Percentiles rank a stretch among this genome's conserved stretches.
Conservation (phyloP, 2,797 vertebrate genomes). For the Epinephelus coioides region DNA sequence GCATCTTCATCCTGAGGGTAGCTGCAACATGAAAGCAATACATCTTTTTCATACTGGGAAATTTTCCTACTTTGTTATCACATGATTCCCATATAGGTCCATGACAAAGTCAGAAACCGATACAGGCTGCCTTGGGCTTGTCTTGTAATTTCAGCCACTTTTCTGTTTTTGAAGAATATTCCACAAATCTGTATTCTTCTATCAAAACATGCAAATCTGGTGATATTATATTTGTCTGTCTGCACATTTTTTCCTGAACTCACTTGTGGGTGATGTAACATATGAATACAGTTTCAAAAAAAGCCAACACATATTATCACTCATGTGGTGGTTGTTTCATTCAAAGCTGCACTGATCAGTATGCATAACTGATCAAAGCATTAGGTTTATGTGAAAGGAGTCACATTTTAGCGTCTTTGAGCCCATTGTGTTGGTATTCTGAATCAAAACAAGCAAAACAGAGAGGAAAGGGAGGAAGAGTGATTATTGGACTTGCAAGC, state of each 20-base stretch:
- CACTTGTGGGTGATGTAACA: not conserved
- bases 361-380: not conserved
- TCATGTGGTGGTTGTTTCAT: not conserved
- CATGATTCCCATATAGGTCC: conserved; percentile 34
- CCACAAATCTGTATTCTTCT: not conserved
- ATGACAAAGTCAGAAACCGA: conserved; percentile 20
- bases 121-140: not conserved
- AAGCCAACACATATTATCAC: too few species aligned
- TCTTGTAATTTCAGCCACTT: conserved; percentile 8
- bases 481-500: not conserved
- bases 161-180: conserved; percentile 21
- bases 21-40: conserved; percentile 55
- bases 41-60: conserved; percentile 59
- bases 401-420: not conserved
- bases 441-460: too few species aligned
- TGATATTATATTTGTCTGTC: not conserved
- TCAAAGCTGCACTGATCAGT: not conserved
- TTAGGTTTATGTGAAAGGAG: not conserved
- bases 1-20: conserved; percentile 71
- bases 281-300: not conserved
- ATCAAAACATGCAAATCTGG: not conserved
- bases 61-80: conserved; percentile 49
- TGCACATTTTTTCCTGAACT: not conserved
- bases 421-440: not conserved
- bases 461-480: not conserved